phyloP scores from a whole-genome alignment of 2,797 vertebrate species.

The Oceanodroma leucorhoa region DNA sequence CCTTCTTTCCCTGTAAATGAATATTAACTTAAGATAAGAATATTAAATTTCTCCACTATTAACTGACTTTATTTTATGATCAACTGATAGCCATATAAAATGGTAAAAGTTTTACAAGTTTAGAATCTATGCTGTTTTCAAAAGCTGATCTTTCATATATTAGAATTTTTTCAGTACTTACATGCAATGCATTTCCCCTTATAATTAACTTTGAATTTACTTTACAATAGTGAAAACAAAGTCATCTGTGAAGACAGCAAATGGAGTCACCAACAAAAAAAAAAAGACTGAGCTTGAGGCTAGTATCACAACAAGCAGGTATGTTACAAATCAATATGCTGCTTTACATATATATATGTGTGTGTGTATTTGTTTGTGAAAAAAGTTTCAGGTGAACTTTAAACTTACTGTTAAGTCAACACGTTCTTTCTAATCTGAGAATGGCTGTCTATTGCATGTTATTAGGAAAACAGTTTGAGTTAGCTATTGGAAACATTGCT shows the following conservation, averaged over 20 bases:
- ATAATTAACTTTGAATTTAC: conserved; percentile 48
- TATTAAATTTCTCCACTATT: background rate
- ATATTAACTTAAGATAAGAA: background rate
- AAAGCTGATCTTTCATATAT: background rate
- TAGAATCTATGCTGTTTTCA: background rate
- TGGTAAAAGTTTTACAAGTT: background rate
- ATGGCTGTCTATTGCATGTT: background rate
- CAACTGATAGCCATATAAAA: background rate
- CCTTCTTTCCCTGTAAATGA: background rate
- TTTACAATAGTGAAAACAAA: conserved; percentile 71
- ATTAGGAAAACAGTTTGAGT: background rate
- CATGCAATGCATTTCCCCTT: background rate
- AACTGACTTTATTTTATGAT: background rate
- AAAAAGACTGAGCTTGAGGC: conserved; percentile 66
- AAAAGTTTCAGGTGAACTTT: background rate
- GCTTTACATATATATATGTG: background rate
- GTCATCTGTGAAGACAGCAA: conserved; percentile 65
- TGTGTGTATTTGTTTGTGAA: background rate
- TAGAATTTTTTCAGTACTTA: background rate
- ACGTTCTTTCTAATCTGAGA: background rate
- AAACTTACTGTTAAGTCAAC: background rate
- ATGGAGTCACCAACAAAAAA: conserved; percentile 71
- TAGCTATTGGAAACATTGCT: background rate
- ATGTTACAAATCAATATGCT: background rate
- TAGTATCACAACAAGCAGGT: conserved; percentile 66